Evolutionary conservation across 2,888 invertebrate genomes (phyloP).

Genomic region (Pharmacophagus antenor): DNA sequence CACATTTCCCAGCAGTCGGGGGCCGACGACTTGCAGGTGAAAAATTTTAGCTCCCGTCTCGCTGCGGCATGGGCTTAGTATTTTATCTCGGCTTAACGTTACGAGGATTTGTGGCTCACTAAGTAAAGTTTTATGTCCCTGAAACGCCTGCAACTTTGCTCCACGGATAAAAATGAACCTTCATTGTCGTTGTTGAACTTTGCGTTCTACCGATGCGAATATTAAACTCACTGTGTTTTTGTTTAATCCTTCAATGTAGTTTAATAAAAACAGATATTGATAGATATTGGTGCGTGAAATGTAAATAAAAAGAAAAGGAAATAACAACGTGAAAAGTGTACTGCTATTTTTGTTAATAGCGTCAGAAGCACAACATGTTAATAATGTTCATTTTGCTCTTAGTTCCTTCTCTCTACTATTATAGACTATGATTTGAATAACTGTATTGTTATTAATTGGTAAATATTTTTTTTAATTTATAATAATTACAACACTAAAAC

Average conservation of each 20-base stretch:
- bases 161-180: slow-evolving; percentile 69
- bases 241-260: not conserved
- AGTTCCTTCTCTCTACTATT: slow-evolving; percentile 64
- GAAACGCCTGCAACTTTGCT: slow-evolving; percentile 69
- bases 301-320: not conserved
- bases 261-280: not conserved
- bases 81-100: slow-evolving; percentile 80
- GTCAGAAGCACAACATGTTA: slow-evolving; percentile 72
- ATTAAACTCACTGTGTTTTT: slow-evolving; percentile 4
- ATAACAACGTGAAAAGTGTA: slow-evolving; percentile 42
- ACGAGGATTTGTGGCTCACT: slow-evolving; percentile 80
- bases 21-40: slow-evolving; percentile 65
- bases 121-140: slow-evolving; percentile 79
- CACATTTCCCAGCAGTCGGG: slow-evolving; percentile 47
- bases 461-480: too few relatives aligned
- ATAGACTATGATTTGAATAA: not conserved
- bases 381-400: slow-evolving; percentile 63
- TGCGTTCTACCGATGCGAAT: slow-evolving; percentile 8
- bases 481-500: too few relatives aligned
- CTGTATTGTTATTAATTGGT: too few relatives aligned
- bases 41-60: slow-evolving; percentile 72
- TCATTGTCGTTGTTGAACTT: slow-evolving; percentile 32
- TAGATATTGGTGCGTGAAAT: not conserved
- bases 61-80: slow-evolving; percentile 73
- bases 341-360: slow-evolving; percentile 51